Conservation (phyloP, 2,113 vertebrate species). For the Tenrec ecaudatus region DNA sequence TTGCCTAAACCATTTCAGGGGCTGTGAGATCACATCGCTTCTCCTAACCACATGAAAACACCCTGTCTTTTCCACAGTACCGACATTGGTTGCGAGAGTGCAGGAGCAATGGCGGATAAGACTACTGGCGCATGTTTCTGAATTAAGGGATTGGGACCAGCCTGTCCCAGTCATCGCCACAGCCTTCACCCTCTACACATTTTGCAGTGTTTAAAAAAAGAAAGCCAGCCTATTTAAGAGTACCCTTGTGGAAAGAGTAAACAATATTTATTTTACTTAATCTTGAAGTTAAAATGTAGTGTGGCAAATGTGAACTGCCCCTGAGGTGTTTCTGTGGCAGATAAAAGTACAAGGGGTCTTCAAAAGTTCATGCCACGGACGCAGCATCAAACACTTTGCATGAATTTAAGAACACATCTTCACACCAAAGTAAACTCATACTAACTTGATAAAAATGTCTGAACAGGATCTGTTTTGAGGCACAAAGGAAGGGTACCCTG, state of each 20-base stretch:
- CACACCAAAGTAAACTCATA: too few relatives aligned
- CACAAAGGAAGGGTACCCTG: too few relatives aligned
- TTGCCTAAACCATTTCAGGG: neutral
- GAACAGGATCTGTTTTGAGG: too few relatives aligned
- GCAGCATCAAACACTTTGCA: too few relatives aligned
- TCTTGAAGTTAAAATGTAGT: neutral
- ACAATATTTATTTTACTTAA: neutral
- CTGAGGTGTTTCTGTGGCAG: accelerated
- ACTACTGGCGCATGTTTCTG: neutral
- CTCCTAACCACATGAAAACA: neutral
- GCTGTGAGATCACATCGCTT: neutral
- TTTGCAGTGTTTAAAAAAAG: neutral
- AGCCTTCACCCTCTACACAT: neutral
- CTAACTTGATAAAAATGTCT: too few relatives aligned
- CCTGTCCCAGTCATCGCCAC: neutral
- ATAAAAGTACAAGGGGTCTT: neutral
- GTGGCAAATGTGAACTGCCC: neutral
- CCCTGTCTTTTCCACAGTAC: neutral
- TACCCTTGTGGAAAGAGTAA: slow-evolving; percentile 12
- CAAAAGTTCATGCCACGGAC: too few relatives aligned
- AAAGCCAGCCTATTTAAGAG: neutral
- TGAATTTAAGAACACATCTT: too few relatives aligned
- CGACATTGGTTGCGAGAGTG: neutral
- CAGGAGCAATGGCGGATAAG: neutral
- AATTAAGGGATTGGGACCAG: neutral